Conservation (phyloP, 2,797 vertebrate genomes). For the Serranus cabrilla region DNA sequence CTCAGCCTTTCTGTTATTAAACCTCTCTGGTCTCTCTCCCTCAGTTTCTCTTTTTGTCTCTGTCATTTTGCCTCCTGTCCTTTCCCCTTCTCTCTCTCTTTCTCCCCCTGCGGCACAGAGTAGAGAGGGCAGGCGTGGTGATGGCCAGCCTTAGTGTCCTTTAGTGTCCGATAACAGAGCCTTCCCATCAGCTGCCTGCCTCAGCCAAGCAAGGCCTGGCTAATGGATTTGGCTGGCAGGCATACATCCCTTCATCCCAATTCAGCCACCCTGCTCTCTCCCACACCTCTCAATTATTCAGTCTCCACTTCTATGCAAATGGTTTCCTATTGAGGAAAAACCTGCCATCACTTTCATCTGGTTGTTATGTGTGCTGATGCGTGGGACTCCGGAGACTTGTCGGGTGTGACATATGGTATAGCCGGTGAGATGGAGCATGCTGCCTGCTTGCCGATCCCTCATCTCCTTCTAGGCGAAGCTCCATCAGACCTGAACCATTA, state of each 20-base stretch:
- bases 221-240: slow-evolving; percentile 91
- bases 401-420: slow-evolving; percentile 83
- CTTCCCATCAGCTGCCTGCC: slow-evolving; percentile 80
- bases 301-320: slow-evolving; percentile 88
- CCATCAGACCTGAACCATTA: slow-evolving; percentile 88
- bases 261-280: slow-evolving; percentile 80
- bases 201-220: slow-evolving; percentile 79
- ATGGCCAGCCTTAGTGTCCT: slow-evolving; percentile 83
- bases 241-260: slow-evolving; percentile 85
- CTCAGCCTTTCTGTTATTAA: slow-evolving; percentile 78
- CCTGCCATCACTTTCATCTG: slow-evolving; percentile 78
- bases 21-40: slow-evolving; percentile 66
- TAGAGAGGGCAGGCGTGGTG: slow-evolving; percentile 77
- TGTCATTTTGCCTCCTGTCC: slow-evolving; percentile 66
- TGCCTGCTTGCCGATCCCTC: slow-evolving; percentile 81
- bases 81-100: slow-evolving; percentile 37
- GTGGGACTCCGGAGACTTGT: slow-evolving; percentile 80
- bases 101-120: slow-evolving; percentile 69
- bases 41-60: slow-evolving; percentile 77
- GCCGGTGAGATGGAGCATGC: slow-evolving; percentile 78
- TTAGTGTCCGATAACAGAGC: slow-evolving; percentile 87
- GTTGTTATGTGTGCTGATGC: slow-evolving; percentile 85
- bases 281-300: slow-evolving; percentile 90
- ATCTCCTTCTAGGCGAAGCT: slow-evolving; percentile 85
- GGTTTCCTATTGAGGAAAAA: slow-evolving; percentile 82